Evolutionary conservation across 2,888 invertebrate species (phyloP).

Genomic region (Sipha maydis): DNA sequence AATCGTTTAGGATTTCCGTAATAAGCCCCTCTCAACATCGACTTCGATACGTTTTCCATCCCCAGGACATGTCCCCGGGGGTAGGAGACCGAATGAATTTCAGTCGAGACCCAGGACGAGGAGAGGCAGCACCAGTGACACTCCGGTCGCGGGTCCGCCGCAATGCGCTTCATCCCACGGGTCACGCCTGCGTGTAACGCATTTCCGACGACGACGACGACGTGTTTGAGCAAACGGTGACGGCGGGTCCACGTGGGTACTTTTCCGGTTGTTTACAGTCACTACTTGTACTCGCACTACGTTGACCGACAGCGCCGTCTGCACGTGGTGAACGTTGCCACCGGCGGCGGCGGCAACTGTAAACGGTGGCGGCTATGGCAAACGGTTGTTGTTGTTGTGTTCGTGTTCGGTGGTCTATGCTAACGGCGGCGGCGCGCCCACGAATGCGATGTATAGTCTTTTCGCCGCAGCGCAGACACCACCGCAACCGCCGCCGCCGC

Average conservation of each 20-base stretch:
- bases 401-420: constrained; percentile 6
- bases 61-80: no score
- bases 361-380: not conserved
- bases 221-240: no score
- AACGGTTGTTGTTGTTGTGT: constrained; percentile 29
- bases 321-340: constrained; percentile 31
- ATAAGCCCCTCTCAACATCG: no score
- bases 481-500: not conserved
- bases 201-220: not conserved
- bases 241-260: constrained; percentile 14
- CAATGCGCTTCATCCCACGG: not conserved
- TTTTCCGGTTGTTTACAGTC: constrained; percentile 22
- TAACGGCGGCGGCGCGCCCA: not conserved
- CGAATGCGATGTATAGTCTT: not conserved
- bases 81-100: no score
- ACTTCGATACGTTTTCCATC: no score
- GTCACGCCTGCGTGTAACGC: not conserved
- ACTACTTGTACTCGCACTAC: not conserved
- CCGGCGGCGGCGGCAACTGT: not conserved
- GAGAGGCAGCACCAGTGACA: not conserved
- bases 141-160: not conserved
- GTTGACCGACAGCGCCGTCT: constrained; percentile 25
- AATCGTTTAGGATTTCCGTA: no score
- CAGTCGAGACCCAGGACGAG: no score
- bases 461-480: not conserved